A percentile compares a stretch with the other conserved stretches of the same genome.
Conservation (phyloP, 2,113 vertebrate species). For the Butorides virescens region DNA sequence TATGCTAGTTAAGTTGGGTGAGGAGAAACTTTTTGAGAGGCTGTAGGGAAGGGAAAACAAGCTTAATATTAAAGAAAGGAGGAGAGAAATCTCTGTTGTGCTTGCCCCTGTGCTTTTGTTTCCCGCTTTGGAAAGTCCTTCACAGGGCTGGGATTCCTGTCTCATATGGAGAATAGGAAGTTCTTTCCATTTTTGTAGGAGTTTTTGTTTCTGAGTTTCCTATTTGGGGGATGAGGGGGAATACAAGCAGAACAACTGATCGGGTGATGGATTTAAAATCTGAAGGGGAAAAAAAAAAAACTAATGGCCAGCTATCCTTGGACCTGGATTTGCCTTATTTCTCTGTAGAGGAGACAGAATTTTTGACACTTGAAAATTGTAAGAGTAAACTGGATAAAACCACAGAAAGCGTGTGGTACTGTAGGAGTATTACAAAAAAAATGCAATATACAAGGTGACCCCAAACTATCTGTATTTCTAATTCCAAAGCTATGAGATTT, state of each 20-base stretch:
- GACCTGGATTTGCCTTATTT: neutral
- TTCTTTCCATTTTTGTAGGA: neutral
- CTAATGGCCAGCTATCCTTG: neutral
- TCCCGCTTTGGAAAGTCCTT: neutral
- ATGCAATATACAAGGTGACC: neutral
- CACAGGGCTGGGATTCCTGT: neutral
- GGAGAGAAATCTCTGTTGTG: neutral
- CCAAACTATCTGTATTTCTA: neutral
- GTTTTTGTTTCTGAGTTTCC: neutral
- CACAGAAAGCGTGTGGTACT: neutral
- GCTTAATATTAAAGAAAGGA: neutral
- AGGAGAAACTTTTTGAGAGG: neutral
- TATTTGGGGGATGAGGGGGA: neutral
- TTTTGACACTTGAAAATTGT: neutral
- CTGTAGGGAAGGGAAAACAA: neutral
- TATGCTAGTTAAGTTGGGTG: neutral
- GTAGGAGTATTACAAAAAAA: neutral
- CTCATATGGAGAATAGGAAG: neutral
- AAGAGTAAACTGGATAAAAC: neutral
- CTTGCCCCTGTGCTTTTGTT: neutral
- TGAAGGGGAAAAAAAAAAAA: neutral
- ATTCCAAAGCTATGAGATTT: neutral
- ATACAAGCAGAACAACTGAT: neutral
- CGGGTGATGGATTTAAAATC: neutral
- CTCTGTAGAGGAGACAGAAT: neutral